Conservation (phyloP, 1,140 invertebrate species). For the Panonychus citri region DNA sequence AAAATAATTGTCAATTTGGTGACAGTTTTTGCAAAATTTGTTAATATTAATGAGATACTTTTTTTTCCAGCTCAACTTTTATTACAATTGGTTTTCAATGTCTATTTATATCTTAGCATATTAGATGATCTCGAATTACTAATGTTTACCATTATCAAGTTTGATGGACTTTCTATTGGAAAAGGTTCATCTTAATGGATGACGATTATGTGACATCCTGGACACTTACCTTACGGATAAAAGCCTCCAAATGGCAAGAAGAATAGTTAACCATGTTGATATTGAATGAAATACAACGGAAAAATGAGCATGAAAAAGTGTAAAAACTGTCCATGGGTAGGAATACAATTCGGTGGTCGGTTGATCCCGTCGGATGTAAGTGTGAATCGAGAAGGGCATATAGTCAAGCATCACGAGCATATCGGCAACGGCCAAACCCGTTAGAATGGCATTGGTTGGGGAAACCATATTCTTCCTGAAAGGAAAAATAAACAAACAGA, state of each 20-base stretch:
- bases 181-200: no score
- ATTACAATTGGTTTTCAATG: no score
- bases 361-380: slow-evolving; percentile 29
- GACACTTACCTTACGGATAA: slow-evolving; percentile 37
- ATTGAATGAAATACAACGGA: slow-evolving; percentile 61
- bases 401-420: slow-evolving; percentile 69
- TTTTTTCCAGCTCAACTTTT: no score
- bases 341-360: slow-evolving; percentile 24
- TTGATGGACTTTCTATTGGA: no score
- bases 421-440: slow-evolving; percentile 54
- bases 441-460: slow-evolving; percentile 61
- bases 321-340: slow-evolving; percentile 47
- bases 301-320: slow-evolving; percentile 36
- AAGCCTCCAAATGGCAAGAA: slow-evolving; percentile 73
- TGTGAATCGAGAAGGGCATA: slow-evolving; percentile 51
- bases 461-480: slow-evolving; percentile 43
- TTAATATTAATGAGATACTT: no score
- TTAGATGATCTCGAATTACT: no score
- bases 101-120: no score
- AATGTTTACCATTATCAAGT: no score
- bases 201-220: no score
- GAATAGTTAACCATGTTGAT: slow-evolving; percentile 72
- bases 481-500: neutral
- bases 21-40: slow-evolving; percentile 30
- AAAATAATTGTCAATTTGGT: neutral